Evolutionary conservation across 2,797 vertebrate species (phyloP).

Genomic region (Artibeus jamaicensis): DNA sequence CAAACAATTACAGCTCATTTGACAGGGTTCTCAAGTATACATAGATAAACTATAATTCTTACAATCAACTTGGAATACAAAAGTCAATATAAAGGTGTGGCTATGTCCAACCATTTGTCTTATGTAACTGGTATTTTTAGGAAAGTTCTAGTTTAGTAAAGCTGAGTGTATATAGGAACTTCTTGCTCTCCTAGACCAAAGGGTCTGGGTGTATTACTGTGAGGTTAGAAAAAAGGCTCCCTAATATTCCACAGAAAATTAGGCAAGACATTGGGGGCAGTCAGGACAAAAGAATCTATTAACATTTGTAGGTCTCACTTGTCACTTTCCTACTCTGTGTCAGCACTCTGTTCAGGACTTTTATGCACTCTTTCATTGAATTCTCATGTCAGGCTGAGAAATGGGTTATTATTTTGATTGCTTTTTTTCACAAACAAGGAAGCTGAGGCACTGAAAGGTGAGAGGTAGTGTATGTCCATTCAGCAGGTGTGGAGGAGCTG

Average conservation of each 20-base stretch:
- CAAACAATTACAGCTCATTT: neutral
- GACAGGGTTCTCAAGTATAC: neutral
- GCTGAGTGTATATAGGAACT: neutral
- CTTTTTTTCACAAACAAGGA: neutral
- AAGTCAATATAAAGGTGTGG: neutral
- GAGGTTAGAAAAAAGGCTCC: neutral
- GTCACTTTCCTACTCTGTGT: neutral
- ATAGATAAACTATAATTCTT: neutral
- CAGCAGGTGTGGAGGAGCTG: neutral
- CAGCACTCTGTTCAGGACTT: neutral
- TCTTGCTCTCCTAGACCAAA: neutral
- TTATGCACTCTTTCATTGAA: neutral
- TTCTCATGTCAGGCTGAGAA: neutral
- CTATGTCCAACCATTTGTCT: neutral
- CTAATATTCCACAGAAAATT: neutral
- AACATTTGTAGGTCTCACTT: neutral
- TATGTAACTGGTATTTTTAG: neutral
- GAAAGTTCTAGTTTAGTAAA: neutral
- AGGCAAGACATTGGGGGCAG: neutral
- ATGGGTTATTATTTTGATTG: neutral
- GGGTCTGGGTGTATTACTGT: neutral
- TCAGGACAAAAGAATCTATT: neutral
- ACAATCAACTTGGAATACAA: neutral
- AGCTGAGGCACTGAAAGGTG: neutral
- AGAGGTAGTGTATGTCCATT: neutral